Base-by-base conservation (phyloP, 1,140 invertebrate species). In the Musca domestica region DNA sequence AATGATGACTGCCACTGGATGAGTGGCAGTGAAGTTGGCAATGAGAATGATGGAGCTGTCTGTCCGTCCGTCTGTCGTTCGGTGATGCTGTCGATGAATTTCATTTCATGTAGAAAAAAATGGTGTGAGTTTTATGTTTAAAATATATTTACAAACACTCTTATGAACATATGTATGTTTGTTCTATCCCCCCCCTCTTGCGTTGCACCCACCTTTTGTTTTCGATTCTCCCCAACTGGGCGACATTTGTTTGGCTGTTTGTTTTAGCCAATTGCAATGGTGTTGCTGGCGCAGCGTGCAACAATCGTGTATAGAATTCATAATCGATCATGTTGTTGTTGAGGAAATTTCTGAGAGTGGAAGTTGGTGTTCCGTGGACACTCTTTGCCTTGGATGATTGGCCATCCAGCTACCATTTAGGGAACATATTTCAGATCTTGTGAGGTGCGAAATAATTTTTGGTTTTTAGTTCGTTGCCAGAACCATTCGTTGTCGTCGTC, bases 281-380 rank as follows among this genome's bases (percentile, higher is more conserved):
- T 67, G n/a, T 63, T 67, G 52, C 47, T 61, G 58, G 20, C 61
- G 25, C 27, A 47, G 61, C 61, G 56, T 48, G 47, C 67, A 68
- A 68, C 54, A 63, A 63, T 48, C 67, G 67, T 68, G 67, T 68
- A 30, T 68, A 63, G 67, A 68, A 68, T 68, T 68, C 67, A 68
- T 68, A 68, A 68, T 68, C 67, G 58, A 68, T 68, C 58, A 64
- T 49, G 65, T 23, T 49, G 51, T 49, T 52, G 34, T 10, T 41
- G 34, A 41, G 12, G 12, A 51, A 23, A 3, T 30, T 0, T 17
- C 61, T 10, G 15, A n/a, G 25, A 47, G 48, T 47, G n/a, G 64
- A 27, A 47, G 47, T 27, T 27, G 48, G 27, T 48, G n/a, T n/a
- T n/a, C n/a, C n/a, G n/a, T n/a, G n/a, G n/a, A n/a, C n/a, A 17